Evolutionary conservation across 2,888 invertebrate species (phyloP).

Genomic region (Rhyacophila evoluta): DNA sequence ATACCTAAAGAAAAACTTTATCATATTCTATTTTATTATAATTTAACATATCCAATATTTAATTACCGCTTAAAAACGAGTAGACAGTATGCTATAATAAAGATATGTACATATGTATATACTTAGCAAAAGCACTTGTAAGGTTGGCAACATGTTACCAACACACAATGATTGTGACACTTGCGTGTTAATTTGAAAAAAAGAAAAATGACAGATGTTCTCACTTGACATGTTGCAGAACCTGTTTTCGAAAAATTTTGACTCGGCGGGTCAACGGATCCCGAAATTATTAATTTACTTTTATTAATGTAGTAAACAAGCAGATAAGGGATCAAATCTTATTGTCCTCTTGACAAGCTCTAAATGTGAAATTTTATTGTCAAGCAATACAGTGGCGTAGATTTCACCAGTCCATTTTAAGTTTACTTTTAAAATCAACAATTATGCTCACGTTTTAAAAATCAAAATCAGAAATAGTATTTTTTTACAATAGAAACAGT

Average conservation of each 20-base stretch:
- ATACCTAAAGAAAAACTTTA: no score
- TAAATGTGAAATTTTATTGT: conserved; percentile 3
- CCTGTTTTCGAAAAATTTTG: conserved; percentile 16
- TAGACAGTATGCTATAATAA: no score
- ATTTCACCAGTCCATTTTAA: no score
- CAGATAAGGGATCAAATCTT: conserved; percentile 26
- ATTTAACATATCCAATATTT: no score
- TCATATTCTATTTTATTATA: no score
- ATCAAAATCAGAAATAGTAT: no score
- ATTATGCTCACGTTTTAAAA: no score
- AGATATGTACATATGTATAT: no score
- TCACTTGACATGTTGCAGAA: conserved; percentile 26
- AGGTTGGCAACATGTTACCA: background rate
- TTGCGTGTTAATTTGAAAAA: conserved; percentile 8
- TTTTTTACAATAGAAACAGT: no score
- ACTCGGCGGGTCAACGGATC: conserved; percentile 16
- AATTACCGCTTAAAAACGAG: no score
- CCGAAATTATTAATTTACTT: conserved; percentile 26
- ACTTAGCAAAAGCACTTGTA: background rate
- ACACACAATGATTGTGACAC: background rate
- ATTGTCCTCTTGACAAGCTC: conserved; percentile 27
- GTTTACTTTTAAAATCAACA: no score
- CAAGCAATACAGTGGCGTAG: background rate
- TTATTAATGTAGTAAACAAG: conserved; percentile 32
- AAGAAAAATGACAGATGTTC: conserved; percentile 26